These are phyloP conservation scores for Pedionomus torquatus DNA, from an alignment of 2,113 vertebrate genomes.

Conservation along the genomic window DNA sequence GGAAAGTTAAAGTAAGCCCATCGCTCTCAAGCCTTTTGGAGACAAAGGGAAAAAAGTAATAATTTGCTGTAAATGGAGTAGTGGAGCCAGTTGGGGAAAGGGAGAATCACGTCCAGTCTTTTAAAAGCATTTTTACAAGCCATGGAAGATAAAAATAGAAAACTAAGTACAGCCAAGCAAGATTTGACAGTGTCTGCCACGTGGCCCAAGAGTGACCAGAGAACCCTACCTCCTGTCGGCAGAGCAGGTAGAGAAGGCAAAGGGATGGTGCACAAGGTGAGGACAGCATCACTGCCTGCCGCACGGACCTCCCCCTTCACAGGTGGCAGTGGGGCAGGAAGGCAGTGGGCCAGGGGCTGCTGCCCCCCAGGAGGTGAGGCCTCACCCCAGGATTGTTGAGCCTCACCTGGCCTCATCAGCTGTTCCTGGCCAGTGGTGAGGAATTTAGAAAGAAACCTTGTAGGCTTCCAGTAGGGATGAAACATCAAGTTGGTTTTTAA, in stretches of 20 bases:
- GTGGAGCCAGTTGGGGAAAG: neutral
- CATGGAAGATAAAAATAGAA: neutral
- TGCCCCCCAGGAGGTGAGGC: rapidly evolving
- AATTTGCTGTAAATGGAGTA: neutral
- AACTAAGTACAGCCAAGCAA: neutral
- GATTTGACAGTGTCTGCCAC: neutral
- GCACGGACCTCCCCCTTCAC: rapidly evolving
- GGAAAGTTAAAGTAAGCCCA: neutral
- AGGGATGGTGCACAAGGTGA: rapidly evolving
- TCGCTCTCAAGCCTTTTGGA: neutral
- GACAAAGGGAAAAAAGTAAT: neutral
- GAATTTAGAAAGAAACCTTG: neutral
- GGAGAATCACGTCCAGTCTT: neutral
- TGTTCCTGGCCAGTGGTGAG: neutral
- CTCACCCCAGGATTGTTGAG: neutral
- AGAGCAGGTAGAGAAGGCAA: neutral
- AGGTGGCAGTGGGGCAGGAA: rapidly evolving
- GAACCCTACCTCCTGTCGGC: rapidly evolving
- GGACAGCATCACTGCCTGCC: rapidly evolving
- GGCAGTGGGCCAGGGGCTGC: neutral
- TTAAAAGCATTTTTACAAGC: conserved; percentile 44
- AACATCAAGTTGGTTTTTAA: neutral
- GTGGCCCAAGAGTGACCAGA: neutral
- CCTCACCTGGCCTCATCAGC: neutral
- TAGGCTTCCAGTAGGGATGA: rapidly evolving